A percentile compares a stretch with the other conserved stretches of the same genome.
phyloP scores from a whole-genome alignment of 2,797 vertebrate species.

The Morus bassanus region DNA sequence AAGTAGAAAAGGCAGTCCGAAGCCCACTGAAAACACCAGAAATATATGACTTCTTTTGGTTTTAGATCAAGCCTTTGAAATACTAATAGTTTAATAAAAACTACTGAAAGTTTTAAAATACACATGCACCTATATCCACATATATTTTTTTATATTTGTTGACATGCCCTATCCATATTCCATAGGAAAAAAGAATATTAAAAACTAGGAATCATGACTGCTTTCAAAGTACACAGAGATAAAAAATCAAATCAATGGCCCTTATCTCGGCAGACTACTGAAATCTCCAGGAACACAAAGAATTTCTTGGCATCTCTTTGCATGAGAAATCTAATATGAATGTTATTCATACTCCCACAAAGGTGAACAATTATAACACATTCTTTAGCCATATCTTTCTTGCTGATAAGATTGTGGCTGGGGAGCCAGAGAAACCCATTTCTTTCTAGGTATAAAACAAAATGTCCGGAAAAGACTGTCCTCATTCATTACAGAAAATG shows the following conservation, averaged over 20 bases:
- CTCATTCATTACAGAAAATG: neutral
- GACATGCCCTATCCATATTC: neutral
- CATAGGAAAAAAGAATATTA: neutral
- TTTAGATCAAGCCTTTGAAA: neutral
- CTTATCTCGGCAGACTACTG: neutral
- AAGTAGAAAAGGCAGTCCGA: neutral
- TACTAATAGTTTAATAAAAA: neutral
- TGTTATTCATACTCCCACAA: neutral
- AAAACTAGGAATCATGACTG: neutral
- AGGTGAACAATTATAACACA: neutral
- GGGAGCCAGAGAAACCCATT: neutral
- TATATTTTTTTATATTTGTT: neutral
- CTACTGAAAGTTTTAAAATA: neutral
- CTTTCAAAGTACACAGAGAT: neutral
- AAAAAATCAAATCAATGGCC: slow-evolving; percentile 4
- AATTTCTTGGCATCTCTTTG: neutral
- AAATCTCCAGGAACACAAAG: neutral
- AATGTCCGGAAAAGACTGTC: neutral
- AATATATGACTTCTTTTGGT: neutral
- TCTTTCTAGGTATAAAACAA: neutral
- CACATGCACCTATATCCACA: fast-evolving
- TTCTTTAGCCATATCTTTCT: neutral
- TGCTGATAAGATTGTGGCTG: neutral
- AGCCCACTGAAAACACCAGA: neutral
- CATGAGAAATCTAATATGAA: neutral